These are phyloP conservation scores for Tribolium freemani DNA, from an alignment of 2,888 invertebrate species.

Conservation along the genomic window DNA sequence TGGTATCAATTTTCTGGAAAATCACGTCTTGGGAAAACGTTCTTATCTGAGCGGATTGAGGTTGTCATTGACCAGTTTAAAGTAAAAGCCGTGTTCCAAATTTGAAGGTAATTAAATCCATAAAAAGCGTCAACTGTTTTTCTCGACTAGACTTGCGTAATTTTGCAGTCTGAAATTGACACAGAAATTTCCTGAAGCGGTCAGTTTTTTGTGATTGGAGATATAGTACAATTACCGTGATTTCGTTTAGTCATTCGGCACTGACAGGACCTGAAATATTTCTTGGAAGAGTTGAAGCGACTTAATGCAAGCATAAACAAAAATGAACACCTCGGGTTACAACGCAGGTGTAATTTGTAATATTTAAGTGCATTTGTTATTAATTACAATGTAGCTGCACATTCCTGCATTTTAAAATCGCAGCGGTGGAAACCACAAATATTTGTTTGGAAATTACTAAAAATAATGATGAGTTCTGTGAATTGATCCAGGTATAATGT, in stretches of 20 bases:
- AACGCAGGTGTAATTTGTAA: constrained; percentile 23
- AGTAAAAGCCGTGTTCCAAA: neutral
- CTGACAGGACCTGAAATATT: constrained; percentile 6
- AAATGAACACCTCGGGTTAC: constrained; percentile 21
- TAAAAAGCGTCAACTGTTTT: neutral
- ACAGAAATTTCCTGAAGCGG: constrained; percentile 11
- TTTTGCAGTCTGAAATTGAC: constrained; percentile 12
- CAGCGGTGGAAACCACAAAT: constrained; percentile 7
- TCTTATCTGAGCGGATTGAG: neutral
- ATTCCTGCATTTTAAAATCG: constrained; percentile 16
- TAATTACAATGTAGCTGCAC: constrained; percentile 8
- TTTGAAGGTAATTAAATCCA: neutral
- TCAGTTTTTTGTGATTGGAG: constrained; percentile 8
- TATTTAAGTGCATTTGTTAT: constrained; percentile 27
- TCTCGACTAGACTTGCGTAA: neutral
- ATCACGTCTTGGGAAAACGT: neutral
- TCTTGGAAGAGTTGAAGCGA: constrained; percentile 19
- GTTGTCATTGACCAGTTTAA: neutral
- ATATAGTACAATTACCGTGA: constrained; percentile 1
- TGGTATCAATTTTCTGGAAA: neutral
- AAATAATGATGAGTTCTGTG: constrained; percentile 30
- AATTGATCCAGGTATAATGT: constrained; percentile 32
- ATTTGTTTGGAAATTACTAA: neutral
- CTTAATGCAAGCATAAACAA: constrained; percentile 4
- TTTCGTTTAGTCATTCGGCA: constrained; percentile 19